These are phyloP conservation scores for Rhodophaea formosa DNA, from an alignment of 2,888 invertebrate species.

Conservation along the genomic window DNA sequence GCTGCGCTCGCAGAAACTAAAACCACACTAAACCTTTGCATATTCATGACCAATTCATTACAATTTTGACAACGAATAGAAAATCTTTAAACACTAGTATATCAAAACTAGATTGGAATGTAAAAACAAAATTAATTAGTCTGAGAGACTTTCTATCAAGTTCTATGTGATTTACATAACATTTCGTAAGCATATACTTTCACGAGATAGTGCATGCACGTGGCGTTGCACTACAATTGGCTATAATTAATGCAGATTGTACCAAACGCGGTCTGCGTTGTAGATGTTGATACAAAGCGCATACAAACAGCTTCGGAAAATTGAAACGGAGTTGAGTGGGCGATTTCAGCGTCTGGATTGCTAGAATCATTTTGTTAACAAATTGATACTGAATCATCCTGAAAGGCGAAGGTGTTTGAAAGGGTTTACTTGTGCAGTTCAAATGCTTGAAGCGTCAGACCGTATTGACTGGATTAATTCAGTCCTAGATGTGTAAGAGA, in stretches of 20 bases:
- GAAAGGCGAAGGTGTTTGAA: neutral
- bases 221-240: conserved; percentile 16
- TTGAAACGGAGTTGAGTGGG: conserved; percentile 14
- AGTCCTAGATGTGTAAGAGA: too few species aligned
- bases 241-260: conserved; percentile 18
- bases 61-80: neutral
- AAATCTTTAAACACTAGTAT: neutral
- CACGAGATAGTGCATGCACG: conserved; percentile 14
- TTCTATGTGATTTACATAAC: conserved; percentile 10
- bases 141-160: conserved; percentile 6
- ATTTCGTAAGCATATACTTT: conserved; percentile 8
- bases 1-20: neutral
- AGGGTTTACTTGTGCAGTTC: neutral
- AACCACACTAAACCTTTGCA: neutral
- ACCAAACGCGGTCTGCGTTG: neutral
- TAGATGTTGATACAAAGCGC: conserved; percentile 12
- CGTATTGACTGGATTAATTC: too few species aligned
- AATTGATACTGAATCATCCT: neutral
- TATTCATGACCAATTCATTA: neutral
- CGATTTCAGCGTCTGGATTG: conserved; percentile 3
- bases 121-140: conserved; percentile 11
- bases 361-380: neutral
- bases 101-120: conserved; percentile 7
- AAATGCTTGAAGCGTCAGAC: neutral
- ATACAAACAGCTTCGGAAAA: conserved; percentile 11